phyloP scores from a whole-genome alignment of 2,888 invertebrate species.

The Torymus auratus region DNA sequence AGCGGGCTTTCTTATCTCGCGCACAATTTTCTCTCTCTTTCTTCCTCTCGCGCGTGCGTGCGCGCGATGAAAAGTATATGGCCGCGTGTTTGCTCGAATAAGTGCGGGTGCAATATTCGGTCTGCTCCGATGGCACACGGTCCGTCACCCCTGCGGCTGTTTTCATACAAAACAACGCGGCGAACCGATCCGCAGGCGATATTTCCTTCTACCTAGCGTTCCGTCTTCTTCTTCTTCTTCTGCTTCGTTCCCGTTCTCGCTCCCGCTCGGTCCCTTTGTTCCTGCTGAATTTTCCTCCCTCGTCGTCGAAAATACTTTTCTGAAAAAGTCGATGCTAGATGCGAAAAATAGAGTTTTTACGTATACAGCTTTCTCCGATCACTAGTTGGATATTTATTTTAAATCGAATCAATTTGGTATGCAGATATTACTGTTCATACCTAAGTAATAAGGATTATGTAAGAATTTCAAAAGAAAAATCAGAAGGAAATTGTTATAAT shows the following conservation, averaged over 20 bases:
- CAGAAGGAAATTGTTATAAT: too few relatives aligned
- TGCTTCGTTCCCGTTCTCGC: slow-evolving; percentile 12
- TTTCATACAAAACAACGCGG: slow-evolving; percentile 74
- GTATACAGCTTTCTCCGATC: too few relatives aligned
- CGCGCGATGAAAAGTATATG: slow-evolving; percentile 16
- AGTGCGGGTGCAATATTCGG: slow-evolving; percentile 53
- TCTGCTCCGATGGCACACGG: slow-evolving; percentile 62
- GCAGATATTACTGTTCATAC: too few relatives aligned
- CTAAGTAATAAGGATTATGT: too few relatives aligned
- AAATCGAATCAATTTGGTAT: too few relatives aligned
- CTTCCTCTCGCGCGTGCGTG: background rate
- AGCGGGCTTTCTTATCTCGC: background rate
- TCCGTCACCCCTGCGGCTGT: slow-evolving; percentile 70
- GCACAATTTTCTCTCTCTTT: background rate
- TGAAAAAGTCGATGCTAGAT: background rate
- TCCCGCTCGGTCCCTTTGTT: slow-evolving; percentile 37
- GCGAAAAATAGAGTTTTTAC: too few relatives aligned
- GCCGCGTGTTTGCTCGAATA: slow-evolving; percentile 52
- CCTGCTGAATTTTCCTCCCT: slow-evolving; percentile 17
- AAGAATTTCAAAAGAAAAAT: too few relatives aligned
- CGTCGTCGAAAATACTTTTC: background rate
- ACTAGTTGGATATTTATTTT: too few relatives aligned
- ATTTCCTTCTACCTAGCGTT: slow-evolving; percentile 56
- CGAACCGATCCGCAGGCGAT: slow-evolving; percentile 68
- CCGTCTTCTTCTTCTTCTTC: slow-evolving; percentile 45